Evolutionary conservation across 2,888 invertebrate genomes (phyloP).

Genomic region (Drosophila melanosoma): DNA sequence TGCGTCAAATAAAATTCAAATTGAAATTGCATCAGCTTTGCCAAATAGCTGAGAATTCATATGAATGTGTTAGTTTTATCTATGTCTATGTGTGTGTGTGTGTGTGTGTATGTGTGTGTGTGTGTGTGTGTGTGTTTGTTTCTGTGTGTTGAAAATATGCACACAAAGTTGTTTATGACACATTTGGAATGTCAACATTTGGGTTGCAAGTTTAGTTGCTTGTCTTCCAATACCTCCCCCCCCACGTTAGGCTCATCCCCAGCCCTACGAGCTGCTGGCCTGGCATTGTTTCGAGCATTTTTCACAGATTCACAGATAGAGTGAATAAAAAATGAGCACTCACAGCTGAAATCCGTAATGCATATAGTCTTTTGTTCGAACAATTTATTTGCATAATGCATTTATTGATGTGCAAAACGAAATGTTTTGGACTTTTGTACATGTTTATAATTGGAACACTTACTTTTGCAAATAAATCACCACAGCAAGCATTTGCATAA

Average conservation of each 20-base stretch:
- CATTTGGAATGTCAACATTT: conserved; percentile 64
- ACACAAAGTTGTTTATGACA: conserved; percentile 62
- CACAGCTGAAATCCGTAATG: conserved; percentile 20
- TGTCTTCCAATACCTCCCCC: conserved; percentile 8
- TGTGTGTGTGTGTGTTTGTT: neutral
- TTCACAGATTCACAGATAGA: conserved; percentile 8
- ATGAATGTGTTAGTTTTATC: neutral
- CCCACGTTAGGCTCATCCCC: neutral
- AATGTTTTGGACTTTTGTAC: conserved; percentile 21
- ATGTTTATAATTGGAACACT: conserved; percentile 22
- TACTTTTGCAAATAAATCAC: conserved; percentile 6
- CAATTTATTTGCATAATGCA: conserved; percentile 48
- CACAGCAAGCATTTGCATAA: neutral
- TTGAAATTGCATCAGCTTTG: conserved; percentile 54
- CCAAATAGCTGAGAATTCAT: conserved; percentile 19
- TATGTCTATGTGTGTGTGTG: neutral
- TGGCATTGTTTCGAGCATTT: conserved; percentile 52
- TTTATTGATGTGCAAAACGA: conserved; percentile 57
- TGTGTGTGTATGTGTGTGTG: neutral
- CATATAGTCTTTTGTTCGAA: conserved; percentile 27
- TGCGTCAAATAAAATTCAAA: conserved; percentile 38
- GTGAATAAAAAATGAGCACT: neutral
- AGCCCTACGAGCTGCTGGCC: conserved; percentile 7
- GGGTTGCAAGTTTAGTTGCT: conserved; percentile 40
- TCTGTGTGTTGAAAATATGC: conserved; percentile 25